Evolutionary conservation across 23 tunicate species (phyloP), one percentile per base, ranked within the genome.

Genomic region (Ciona savignyi): DNA sequence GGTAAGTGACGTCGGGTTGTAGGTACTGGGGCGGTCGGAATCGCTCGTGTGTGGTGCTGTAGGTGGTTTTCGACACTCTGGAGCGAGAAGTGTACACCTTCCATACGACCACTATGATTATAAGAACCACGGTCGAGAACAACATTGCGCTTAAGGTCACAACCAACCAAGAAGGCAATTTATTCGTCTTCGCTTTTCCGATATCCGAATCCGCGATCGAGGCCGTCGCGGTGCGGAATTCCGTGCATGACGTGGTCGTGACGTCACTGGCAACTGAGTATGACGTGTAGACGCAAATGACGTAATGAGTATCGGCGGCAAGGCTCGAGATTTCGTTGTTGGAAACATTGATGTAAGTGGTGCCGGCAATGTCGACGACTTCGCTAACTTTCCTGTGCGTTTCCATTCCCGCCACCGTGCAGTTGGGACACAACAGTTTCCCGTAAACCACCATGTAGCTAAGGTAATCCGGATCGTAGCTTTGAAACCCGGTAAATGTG

Each of bases 241-340:
- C 75, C 20, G 24, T 6, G 60, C 88, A 83, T 33, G 80, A 79
- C 48, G 67, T 60, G 22, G 70, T 23, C 3, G 81, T 33, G 64
- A 83, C 48, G 49, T 35, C 71, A 51, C 66, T 60, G 35, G 25
- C 48, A 63, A 67, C 63, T 68, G 82, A 76, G 32, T 60, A 35
- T 15, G 96, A 89, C 30, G 83, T 83, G 51, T 70, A 48, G 24
- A 78, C 68, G 51, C 87, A 82, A 25, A 82, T 67, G 56, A 82
- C 66, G 80, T 82, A 82, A 2, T 24, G 20, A 20, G 62, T 66
- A 4, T 69, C 80, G 20, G 75, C 60, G 30, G 67, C 29, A n/a
- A 72, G 29, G 33, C 67, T 35, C 0, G 63, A 27, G 26, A 79
- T 28, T 23, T 29, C n/a, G 65, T 74, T 64, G 30, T 32, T 60